phyloP scores from a whole-genome alignment of 2,888 invertebrate species.

The Heliconius sara region DNA sequence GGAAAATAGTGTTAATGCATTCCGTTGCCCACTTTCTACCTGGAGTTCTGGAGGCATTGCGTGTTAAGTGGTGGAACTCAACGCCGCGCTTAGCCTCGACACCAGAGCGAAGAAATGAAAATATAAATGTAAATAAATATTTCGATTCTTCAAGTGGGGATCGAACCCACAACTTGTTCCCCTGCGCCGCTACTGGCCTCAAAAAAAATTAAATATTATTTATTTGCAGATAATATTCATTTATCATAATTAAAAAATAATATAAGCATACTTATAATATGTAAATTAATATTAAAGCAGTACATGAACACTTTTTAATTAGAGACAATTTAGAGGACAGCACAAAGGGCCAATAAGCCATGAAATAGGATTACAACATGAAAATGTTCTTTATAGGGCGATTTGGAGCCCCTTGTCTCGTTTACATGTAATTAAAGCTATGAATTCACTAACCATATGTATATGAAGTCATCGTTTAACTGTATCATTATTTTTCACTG shows the following conservation, averaged over 20 bases:
- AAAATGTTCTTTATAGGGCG: conserved; percentile 75
- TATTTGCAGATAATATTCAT: background rate
- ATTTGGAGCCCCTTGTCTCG: conserved; percentile 57
- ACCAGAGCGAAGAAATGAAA: no score
- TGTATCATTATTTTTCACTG: background rate
- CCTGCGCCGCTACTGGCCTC: no score
- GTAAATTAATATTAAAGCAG: background rate
- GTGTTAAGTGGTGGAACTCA: no score
- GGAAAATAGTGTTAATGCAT: no score
- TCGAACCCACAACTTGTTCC: no score
- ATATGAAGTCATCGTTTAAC: background rate
- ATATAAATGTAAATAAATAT: no score
- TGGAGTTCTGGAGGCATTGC: no score
- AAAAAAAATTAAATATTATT: no score
- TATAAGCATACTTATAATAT: background rate
- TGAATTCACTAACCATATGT: conserved; percentile 60
- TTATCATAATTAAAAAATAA: background rate
- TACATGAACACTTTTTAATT: conserved; percentile 24
- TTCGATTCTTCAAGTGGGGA: no score
- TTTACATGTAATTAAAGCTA: conserved; percentile 76
- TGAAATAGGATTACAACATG: conserved; percentile 82
- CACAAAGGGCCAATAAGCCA: conserved; percentile 80
- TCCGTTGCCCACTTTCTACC: no score
- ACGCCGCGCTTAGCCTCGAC: no score
- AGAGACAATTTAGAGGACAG: conserved; percentile 53